A percentile compares a stretch with the other conserved stretches of the same genome.
Conservation (phyloP, 2,888 invertebrate species). For the Invenusta paracnida region DNA sequence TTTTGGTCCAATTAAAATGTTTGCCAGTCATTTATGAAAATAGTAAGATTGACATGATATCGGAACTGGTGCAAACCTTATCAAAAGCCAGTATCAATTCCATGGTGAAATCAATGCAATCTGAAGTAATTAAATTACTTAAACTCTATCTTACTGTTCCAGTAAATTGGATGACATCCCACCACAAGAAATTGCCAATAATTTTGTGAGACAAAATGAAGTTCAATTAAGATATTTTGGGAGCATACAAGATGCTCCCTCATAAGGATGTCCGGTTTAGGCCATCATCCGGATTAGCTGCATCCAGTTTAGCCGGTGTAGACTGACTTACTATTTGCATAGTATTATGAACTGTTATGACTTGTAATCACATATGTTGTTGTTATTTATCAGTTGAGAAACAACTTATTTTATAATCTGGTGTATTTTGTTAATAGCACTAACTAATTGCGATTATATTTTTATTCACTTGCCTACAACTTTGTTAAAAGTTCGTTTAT, state of each 20-base stretch:
- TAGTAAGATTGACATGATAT: background rate
- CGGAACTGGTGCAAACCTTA: background rate
- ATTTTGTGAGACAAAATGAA: constrained; percentile 26
- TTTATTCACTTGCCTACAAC: constrained; percentile 23
- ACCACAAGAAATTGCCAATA: constrained; percentile 29
- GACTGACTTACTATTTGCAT: constrained; percentile 26
- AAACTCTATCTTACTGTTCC: background rate
- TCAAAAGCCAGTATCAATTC: background rate
- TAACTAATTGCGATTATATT: constrained; percentile 23
- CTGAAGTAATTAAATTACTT: background rate
- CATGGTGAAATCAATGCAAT: background rate
- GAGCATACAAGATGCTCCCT: constrained; percentile 13
- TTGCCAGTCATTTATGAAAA: background rate
- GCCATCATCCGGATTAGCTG: constrained; percentile 6
- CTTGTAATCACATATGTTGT: constrained; percentile 29
- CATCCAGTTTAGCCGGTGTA: constrained; percentile 1
- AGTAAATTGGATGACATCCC: constrained; percentile 13
- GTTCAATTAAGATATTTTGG: constrained; percentile 21
- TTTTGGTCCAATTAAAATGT: background rate
- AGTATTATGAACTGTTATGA: constrained; percentile 26
- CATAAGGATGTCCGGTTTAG: constrained; percentile 18
- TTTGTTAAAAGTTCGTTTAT: constrained; percentile 23
- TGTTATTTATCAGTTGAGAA: constrained; percentile 26
- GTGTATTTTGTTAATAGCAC: constrained; percentile 18
- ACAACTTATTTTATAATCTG: constrained; percentile 26